Evolutionary conservation across 2,888 invertebrate species (phyloP).

Genomic region (Drosophila mayaguana): DNA sequence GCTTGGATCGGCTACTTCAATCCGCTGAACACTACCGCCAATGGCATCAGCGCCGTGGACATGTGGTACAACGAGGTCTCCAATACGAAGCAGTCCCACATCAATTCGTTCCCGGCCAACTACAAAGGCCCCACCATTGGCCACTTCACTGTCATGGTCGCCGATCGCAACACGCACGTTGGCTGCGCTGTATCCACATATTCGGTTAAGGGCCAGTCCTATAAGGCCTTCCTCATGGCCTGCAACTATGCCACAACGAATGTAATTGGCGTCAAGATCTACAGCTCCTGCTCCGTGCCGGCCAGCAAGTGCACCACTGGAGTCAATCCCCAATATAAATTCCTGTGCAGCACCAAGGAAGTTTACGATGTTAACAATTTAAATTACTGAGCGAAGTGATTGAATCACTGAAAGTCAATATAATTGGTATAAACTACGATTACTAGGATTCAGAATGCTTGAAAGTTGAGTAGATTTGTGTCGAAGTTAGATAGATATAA

Average conservation of each 20-base stretch:
- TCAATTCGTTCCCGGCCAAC: constrained; percentile 56
- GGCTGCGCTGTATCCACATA: constrained; percentile 74
- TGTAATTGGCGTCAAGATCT: constrained; percentile 54
- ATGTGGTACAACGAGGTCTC: constrained; percentile 74
- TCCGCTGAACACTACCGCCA: constrained; percentile 14
- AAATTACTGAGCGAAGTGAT: no score
- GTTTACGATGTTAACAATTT: constrained; percentile 63
- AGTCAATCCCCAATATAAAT: constrained; percentile 55
- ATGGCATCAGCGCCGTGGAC: constrained; percentile 35
- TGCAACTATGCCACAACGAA: constrained; percentile 81
- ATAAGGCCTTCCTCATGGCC: constrained; percentile 63
- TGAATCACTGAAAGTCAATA: constrained; percentile 25
- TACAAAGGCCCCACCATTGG: constrained; percentile 65
- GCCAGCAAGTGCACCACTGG: constrained; percentile 72
- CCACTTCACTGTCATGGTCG: constrained; percentile 78
- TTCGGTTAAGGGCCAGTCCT: constrained; percentile 26
- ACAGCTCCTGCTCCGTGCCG: constrained; percentile 52
- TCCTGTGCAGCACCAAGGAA: constrained; percentile 57
- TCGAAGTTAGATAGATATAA: no score
- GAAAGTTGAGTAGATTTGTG: background rate
- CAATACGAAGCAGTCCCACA: constrained; percentile 41
- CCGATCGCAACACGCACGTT: constrained; percentile 68
- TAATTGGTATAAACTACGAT: background rate
- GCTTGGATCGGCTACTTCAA: constrained; percentile 56
- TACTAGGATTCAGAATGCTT: background rate